phyloP scores from a whole-genome alignment of 2,888 invertebrate genomes.

The Caenorhabditis plicata region DNA sequence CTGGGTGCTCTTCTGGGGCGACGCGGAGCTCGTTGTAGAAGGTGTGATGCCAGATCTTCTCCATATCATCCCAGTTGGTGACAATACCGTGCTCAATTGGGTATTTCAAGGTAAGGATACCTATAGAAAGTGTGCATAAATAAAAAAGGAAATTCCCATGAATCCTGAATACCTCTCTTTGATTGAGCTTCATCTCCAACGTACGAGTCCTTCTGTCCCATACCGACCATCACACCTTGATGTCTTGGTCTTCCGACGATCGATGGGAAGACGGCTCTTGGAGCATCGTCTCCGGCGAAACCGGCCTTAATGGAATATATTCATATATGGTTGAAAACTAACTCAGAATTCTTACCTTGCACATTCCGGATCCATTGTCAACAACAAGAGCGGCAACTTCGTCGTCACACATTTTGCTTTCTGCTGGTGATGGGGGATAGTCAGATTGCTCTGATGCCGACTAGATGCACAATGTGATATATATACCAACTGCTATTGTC shows the following conservation, averaged over 20 bases:
- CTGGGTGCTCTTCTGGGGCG: conserved; percentile 90
- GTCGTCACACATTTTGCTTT: conserved; percentile 75
- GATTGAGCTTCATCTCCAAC: conserved; percentile 63
- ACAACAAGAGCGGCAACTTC: conserved; percentile 75
- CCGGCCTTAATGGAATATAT: too few species aligned
- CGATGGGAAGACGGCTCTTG: conserved; percentile 82
- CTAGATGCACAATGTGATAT: too few species aligned
- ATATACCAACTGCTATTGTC: too few species aligned
- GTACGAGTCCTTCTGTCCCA: conserved; percentile 59
- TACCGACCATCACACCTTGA: conserved; percentile 68
- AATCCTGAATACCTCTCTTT: conserved; percentile 83
- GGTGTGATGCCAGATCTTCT: conserved; percentile 97
- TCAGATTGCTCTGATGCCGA: too few species aligned
- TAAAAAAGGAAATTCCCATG: too few species aligned
- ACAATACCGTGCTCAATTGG: conserved; percentile 94
- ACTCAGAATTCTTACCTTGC: too few species aligned
- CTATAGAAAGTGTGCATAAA: conserved; percentile 57
- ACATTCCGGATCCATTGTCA: conserved; percentile 69
- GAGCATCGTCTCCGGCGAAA: conserved; percentile 78
- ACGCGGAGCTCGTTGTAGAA: conserved; percentile 96
- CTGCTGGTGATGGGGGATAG: too few species aligned
- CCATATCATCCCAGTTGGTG: conserved; percentile 97
- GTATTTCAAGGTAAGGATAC: conserved; percentile 86
- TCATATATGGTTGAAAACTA: too few species aligned
- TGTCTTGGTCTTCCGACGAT: conserved; percentile 78